Percentiles rank a stretch among this genome's conserved stretches.
Evolutionary conservation across 2,888 invertebrate species (phyloP).

Genomic region (Junonia oenone): DNA sequence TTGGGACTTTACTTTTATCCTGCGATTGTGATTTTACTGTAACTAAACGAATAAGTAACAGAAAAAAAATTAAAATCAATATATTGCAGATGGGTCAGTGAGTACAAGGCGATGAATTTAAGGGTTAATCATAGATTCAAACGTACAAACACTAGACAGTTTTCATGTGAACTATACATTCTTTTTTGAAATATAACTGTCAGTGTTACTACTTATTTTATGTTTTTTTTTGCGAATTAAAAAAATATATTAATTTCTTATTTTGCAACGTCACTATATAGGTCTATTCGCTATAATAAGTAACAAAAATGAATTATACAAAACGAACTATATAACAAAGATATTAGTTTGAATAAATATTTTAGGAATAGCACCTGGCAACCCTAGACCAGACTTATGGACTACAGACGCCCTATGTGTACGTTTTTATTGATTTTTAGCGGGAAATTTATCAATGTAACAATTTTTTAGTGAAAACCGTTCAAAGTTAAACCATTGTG

Average conservation of each 20-base stretch:
- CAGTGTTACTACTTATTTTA: too few relatives aligned
- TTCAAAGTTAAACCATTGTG: neutral
- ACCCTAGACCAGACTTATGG: neutral
- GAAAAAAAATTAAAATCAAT: too few relatives aligned
- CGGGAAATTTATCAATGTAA: constrained; percentile 10
- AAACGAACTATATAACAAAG: neutral
- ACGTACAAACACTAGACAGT: too few relatives aligned
- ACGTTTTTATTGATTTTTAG: constrained; percentile 12
- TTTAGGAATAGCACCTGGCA: neutral
- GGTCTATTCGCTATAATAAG: neutral
- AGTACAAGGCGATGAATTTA: too few relatives aligned
- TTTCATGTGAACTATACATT: too few relatives aligned
- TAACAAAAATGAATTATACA: neutral
- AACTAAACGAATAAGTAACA: too few relatives aligned
- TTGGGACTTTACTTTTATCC: too few relatives aligned
- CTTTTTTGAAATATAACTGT: neutral
- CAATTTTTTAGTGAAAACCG: neutral
- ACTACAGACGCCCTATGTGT: neutral
- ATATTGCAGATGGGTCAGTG: too few relatives aligned
- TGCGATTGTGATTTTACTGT: too few relatives aligned
- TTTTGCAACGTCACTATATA: too few relatives aligned
- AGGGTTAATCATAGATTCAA: too few relatives aligned
- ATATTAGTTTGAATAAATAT: neutral
- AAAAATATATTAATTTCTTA: neutral
- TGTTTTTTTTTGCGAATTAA: too few relatives aligned